These are phyloP conservation scores for Edolisoma coerulescens DNA, from an alignment of 2,113 vertebrate genomes.

Conservation along the genomic window DNA sequence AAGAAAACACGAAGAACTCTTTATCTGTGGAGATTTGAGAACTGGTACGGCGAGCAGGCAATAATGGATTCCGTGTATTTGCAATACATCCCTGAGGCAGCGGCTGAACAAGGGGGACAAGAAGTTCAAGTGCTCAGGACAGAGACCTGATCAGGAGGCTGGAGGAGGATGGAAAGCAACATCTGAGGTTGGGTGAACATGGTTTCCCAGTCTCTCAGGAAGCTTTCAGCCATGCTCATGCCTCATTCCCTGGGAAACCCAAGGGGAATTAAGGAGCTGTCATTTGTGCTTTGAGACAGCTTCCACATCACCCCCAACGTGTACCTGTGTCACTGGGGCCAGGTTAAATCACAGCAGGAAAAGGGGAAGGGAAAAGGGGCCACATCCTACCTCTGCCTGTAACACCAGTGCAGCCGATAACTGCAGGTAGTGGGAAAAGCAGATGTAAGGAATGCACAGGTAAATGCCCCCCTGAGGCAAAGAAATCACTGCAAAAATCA, in stretches of 20 bases:
- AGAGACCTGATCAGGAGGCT: background rate
- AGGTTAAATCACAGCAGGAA: background rate
- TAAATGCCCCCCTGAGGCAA: background rate
- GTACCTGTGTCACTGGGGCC: background rate
- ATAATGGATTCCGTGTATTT: conserved; percentile 10
- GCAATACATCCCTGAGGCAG: background rate
- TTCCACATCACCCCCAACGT: fast-evolving
- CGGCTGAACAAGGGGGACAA: background rate
- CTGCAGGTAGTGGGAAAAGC: background rate
- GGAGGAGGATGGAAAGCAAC: background rate
- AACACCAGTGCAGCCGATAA: background rate
- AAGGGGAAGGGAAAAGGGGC: background rate
- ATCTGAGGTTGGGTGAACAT: background rate
- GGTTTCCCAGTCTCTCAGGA: fast-evolving
- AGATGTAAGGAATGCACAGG: background rate
- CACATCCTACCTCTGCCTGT: background rate
- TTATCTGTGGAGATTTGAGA: conserved; percentile 46
- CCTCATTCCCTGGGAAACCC: background rate
- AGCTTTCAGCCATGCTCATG: fast-evolving
- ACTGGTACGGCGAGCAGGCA: background rate
- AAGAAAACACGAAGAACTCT: conserved; percentile 8
- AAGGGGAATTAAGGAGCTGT: background rate
- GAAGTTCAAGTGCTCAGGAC: background rate
- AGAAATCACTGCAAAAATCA: conserved; percentile 9
- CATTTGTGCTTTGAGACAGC: background rate